These are phyloP conservation scores for Acrocephalus arundinaceus DNA, from an alignment of 2,113 vertebrate species.

Conservation along the genomic window DNA sequence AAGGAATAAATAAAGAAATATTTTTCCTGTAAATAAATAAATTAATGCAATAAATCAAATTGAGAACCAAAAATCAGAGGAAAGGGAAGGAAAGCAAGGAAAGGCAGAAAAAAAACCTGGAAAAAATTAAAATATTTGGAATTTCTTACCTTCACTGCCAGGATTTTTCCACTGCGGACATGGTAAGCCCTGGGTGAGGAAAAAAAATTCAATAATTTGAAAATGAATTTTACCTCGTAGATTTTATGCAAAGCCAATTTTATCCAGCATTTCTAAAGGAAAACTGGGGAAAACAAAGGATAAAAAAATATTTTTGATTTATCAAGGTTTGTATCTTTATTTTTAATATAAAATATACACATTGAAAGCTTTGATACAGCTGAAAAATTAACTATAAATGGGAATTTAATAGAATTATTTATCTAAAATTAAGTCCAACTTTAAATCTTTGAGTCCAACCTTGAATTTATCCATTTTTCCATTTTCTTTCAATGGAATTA, in stretches of 20 bases:
- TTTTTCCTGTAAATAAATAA: neutral
- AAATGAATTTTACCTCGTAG: neutral
- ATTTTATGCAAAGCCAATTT: neutral
- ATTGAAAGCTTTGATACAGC: rapidly evolving
- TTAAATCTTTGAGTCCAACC: neutral
- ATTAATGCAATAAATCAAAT: neutral
- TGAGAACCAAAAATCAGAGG: neutral
- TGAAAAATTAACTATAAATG: rapidly evolving
- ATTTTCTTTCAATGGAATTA: neutral
- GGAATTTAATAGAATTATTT: neutral
- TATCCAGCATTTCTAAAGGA: neutral
- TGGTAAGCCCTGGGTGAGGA: slow-evolving; percentile 85
- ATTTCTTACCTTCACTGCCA: slow-evolving; percentile 93
- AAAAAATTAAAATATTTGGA: neutral
- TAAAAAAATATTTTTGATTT: neutral
- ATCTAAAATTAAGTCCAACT: neutral
- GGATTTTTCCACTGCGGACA: slow-evolving; percentile 87
- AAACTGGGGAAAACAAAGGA: neutral
- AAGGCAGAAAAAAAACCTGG: neutral
- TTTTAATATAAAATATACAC: neutral
- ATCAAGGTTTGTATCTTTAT: neutral
- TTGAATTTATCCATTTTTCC: neutral
- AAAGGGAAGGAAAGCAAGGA: neutral
- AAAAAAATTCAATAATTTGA: slow-evolving; percentile 10
- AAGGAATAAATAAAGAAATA: neutral